A percentile compares a stretch with the other conserved stretches of the same genome.
Conservation (phyloP, 1,140 invertebrate genomes). For the Drosophila nebulosa region DNA sequence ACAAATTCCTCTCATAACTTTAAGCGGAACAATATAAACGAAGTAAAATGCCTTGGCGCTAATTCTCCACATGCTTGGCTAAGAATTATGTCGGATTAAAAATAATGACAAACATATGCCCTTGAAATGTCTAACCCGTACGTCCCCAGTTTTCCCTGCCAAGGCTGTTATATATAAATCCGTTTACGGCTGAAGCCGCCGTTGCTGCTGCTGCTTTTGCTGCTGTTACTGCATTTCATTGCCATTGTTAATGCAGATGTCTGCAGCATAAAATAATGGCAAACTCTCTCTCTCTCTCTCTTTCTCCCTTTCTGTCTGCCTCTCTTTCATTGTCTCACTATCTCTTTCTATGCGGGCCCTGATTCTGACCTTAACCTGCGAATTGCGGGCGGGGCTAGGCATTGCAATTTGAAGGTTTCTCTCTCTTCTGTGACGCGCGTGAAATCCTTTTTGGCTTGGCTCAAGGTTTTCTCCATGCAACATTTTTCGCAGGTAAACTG, state of each 20-base stretch:
- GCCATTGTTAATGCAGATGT: conserved; percentile 67
- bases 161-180: conserved; percentile 68
- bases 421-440: conserved; percentile 51
- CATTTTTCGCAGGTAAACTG: conserved; percentile 39
- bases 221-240: conserved; percentile 54
- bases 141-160: background rate
- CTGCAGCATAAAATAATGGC: conserved; percentile 70
- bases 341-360: conserved; percentile 16
- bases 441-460: conserved; percentile 50
- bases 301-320: too few species aligned
- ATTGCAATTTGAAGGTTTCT: conserved; percentile 54
- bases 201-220: background rate
- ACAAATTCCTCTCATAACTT: conserved; percentile 36
- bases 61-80: conserved; percentile 38
- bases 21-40: conserved; percentile 8
- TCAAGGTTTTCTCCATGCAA: conserved; percentile 33
- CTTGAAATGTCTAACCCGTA: conserved; percentile 34
- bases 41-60: conserved; percentile 35
- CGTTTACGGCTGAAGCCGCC: conserved; percentile 54
- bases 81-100: conserved; percentile 58
- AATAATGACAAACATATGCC: conserved; percentile 67
- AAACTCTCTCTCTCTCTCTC: conserved; percentile 12
- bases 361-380: conserved; percentile 65
- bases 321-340: conserved; percentile 14
- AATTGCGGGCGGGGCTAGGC: conserved; percentile 56